Evolutionary conservation across 2,113 vertebrate species (phyloP).

Genomic region (Fregata magnificens): DNA sequence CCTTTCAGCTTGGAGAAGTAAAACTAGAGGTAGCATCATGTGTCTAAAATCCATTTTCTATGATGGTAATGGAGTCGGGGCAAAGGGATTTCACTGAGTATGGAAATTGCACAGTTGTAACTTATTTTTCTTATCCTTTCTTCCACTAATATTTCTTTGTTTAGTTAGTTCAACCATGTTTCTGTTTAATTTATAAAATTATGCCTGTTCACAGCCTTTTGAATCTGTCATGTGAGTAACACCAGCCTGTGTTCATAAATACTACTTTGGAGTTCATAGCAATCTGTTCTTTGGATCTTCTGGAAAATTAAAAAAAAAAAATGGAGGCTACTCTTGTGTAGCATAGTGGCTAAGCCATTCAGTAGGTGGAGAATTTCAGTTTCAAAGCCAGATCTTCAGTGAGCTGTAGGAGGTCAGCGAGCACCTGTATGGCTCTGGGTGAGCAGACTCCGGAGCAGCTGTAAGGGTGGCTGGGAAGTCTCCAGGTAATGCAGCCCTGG

Average conservation of each 20-base stretch:
- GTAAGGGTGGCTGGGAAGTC: too few relatives aligned
- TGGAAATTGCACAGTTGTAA: neutral
- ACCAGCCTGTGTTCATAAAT: neutral
- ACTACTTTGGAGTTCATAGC: neutral
- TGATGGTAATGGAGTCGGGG: neutral
- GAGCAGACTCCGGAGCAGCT: too few relatives aligned
- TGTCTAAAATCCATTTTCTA: neutral
- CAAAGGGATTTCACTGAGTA: neutral
- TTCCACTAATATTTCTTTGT: neutral
- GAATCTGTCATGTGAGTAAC: neutral
- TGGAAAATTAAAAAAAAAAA: neutral
- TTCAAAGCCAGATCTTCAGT: neutral
- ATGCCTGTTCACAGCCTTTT: neutral
- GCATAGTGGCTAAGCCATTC: neutral
- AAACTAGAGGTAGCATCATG: neutral
- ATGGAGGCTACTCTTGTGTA: neutral
- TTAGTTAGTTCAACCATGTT: neutral
- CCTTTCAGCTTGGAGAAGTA: neutral
- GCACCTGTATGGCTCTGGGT: too few relatives aligned
- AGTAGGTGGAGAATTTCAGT: neutral
- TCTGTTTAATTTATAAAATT: neutral
- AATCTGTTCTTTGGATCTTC: neutral
- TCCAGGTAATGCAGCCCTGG: too few relatives aligned
- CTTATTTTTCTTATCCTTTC: neutral
- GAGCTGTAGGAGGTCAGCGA: too few relatives aligned